Base-by-base conservation (phyloP, 2,888 invertebrate species). In the Drosophila paramelanica region DNA sequence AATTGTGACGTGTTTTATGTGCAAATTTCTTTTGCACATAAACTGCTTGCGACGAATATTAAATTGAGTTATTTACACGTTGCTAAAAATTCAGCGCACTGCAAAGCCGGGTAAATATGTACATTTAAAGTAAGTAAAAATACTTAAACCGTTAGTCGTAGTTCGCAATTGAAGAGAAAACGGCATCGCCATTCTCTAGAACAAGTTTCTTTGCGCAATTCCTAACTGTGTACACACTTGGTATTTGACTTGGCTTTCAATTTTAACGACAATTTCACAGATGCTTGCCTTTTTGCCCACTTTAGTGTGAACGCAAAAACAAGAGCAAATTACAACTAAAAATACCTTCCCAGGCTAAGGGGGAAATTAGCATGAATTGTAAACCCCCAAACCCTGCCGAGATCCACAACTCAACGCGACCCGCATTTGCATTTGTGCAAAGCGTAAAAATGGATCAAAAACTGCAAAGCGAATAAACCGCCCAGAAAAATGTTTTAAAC, bases 251-350 rank as follows among this genome's bases (percentile, higher is more conserved):
- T 59, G 60, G 46, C 42, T 67, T 78, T 60, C 45, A 61, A 65
- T 78, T 60, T 60, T 62, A 38, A 70, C 73, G 77, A 79, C 80
- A 79, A 73, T 73, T 80, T 76, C 62, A 68, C 65, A 79, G 66
- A 67, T 76, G 65, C 77, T 59, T 56, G 49, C 33, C 45, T 55
- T 62, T 61, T 68, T 60, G 23, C 58, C 53, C 36, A 50, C 31
- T 62, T 61, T 55, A 62, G 14, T 59, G 58, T 31, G 17, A 53
- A 61, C 27, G 31, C 31, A 58, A 5, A 60, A 73, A 64, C 36
- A 13, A 36, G 5, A 36, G 13, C 36, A 36, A 36, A 11, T 13
- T 17, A 38, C 25, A 52, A 55, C 52, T 55, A 52, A 67, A 75
- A 77, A 67, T 60, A 60, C 36, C 47, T 36, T 39, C 36, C 50